phyloP scores from a whole-genome alignment of 2,888 invertebrate species.

The Nineta flava region DNA sequence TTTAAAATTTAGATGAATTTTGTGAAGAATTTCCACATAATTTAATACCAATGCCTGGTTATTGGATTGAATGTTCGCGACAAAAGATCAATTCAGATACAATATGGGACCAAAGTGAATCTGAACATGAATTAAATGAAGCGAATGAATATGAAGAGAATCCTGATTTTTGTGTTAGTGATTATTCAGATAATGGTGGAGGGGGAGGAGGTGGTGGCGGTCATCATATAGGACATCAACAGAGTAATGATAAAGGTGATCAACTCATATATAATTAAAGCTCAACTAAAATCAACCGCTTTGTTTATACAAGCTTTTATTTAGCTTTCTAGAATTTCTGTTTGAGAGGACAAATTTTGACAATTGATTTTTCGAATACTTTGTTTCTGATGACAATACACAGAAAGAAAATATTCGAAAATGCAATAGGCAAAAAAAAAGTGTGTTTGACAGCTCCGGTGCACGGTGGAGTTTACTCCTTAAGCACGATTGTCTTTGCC shows the following conservation, averaged over 20 bases:
- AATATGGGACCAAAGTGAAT: slow-evolving; percentile 77
- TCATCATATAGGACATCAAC: slow-evolving; percentile 10
- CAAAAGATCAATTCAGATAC: slow-evolving; percentile 71
- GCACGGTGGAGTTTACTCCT: too few relatives aligned
- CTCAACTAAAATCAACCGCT: too few relatives aligned
- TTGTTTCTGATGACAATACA: too few relatives aligned
- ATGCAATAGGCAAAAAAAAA: too few relatives aligned
- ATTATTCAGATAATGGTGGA: slow-evolving; percentile 23
- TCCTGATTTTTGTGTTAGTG: slow-evolving; percentile 23
- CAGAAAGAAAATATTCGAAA: too few relatives aligned
- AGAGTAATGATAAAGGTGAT: slow-evolving; percentile 24
- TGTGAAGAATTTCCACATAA: slow-evolving; percentile 88
- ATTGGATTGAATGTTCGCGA: slow-evolving; percentile 92
- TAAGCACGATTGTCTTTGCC: too few relatives aligned
- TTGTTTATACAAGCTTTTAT: too few relatives aligned
- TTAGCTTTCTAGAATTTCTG: too few relatives aligned
- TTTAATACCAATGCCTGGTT: slow-evolving; percentile 79
- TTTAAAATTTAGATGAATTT: slow-evolving; percentile 56
- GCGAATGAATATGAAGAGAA: slow-evolving; percentile 26
- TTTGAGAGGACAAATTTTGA: too few relatives aligned
- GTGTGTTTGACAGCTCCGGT: too few relatives aligned
- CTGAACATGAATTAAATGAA: slow-evolving; percentile 51
- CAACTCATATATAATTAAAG: slow-evolving; percentile 7
- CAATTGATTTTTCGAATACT: too few relatives aligned
- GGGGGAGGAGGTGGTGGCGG: too few relatives aligned